These are phyloP conservation scores for Anagyrus pseudococci DNA, from an alignment of 2,888 invertebrate genomes.

Conservation along the genomic window DNA sequence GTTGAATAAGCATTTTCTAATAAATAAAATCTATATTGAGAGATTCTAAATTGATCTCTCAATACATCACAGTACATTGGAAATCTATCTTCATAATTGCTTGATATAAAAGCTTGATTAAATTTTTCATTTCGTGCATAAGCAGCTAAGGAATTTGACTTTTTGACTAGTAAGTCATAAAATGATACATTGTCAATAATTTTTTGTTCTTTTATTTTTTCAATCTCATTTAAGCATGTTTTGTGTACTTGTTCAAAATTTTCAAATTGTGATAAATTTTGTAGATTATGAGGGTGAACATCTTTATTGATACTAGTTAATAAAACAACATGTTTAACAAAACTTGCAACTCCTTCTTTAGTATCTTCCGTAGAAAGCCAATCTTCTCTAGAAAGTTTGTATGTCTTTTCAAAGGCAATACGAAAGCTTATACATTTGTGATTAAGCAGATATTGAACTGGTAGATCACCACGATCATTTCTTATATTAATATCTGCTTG, in stretches of 20 bases:
- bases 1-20: conserved; percentile 10
- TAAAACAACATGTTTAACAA: conserved; percentile 13
- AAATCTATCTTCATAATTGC: conserved; percentile 12
- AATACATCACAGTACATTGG: conserved; percentile 23
- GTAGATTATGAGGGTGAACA: conserved; percentile 20
- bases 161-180: conserved; percentile 26
- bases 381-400: conserved; percentile 4
- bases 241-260: conserved; percentile 6
- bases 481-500: conserved; percentile 21
- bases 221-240: conserved; percentile 20
- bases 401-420: conserved; percentile 27
- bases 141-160: conserved; percentile 10
- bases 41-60: conserved; percentile 3
- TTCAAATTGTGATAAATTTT: conserved; percentile 9
- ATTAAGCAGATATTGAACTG: conserved; percentile 24
- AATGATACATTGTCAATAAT: conserved; percentile 13
- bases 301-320: conserved; percentile 9
- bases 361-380: neutral
- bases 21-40: neutral
- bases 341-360: neutral
- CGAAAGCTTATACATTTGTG: conserved; percentile 24
- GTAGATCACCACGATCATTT: conserved; percentile 21
- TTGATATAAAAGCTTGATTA: conserved; percentile 8
- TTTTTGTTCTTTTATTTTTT: conserved; percentile 22
- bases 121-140: conserved; percentile 21